These are phyloP conservation scores for Mythimna vitellina DNA, from an alignment of 2,888 invertebrate species.

Conservation along the genomic window DNA sequence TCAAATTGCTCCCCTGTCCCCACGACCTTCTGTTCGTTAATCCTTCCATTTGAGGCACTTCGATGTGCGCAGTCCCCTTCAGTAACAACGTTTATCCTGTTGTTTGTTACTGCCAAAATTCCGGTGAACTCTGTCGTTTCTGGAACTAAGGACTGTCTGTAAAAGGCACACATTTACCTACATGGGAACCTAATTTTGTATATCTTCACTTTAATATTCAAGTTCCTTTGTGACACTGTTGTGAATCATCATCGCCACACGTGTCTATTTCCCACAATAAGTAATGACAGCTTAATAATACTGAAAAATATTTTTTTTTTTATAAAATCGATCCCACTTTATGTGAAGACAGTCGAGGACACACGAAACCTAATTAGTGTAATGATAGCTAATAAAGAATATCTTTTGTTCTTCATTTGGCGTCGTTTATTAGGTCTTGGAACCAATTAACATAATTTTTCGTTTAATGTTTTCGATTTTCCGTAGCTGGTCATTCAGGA, in stretches of 20 bases:
- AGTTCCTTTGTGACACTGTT: background rate
- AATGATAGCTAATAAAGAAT: conserved; percentile 34
- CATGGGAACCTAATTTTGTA: background rate
- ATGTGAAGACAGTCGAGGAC: conserved; percentile 40
- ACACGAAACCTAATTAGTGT: conserved; percentile 34
- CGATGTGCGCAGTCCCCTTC: conserved; percentile 18
- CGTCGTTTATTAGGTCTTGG: conserved; percentile 4
- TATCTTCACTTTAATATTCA: background rate
- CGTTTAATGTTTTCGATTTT: background rate
- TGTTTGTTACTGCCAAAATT: conserved; percentile 28
- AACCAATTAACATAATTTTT: conserved; percentile 12
- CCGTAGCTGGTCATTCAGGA: background rate
- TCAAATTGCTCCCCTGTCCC: conserved; percentile 34
- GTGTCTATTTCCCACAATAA: conserved; percentile 20
- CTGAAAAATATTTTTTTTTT: too few species aligned
- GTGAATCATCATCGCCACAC: conserved; percentile 6
- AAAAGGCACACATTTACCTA: background rate
- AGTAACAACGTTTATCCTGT: conserved; percentile 36
- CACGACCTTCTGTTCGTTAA: conserved; percentile 42
- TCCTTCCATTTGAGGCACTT: conserved; percentile 28
- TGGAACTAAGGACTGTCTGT: background rate
- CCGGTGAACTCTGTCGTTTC: conserved; percentile 1
- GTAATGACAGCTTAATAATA: conserved; percentile 6
- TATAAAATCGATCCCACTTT: conserved; percentile 47
- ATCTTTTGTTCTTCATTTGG: conserved; percentile 12